Base-by-base conservation (phyloP, 2,113 vertebrate species). In the Ammodytes dubius region DNA sequence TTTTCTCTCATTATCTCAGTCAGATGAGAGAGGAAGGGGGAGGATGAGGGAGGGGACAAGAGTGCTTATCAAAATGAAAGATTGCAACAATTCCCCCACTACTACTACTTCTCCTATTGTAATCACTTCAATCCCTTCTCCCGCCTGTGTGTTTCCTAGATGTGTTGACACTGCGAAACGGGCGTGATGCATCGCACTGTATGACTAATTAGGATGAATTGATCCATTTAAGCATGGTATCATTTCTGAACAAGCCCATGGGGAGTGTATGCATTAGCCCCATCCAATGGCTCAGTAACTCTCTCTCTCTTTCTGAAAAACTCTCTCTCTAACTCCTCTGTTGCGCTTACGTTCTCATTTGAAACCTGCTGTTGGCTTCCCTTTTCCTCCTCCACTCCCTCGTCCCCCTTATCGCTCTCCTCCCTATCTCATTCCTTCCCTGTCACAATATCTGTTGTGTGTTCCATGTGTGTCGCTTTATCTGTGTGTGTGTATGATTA, bases 161-260 rank as follows among this genome's bases (percentile, higher is more conserved):
- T 89, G 92, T 93, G 92, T 94, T 93, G 91, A 95, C 92, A 92
- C 7, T 68, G 87, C 53, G 64, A 87, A 91, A 87, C 76, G 52
- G 27, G 57, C 10, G 82, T 87, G 88, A 92, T 89, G 91, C 89
- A 88, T 92, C 69, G 58, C 67, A 77, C 88, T 86, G 88, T 93
- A 89, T 90, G 90, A 91, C 94, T 94, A 94, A 95, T 94, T 93
- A 89, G 84, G 89, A 91, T 82, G 82, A 93, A 94, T 92, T 93
- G 92, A 95, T 94, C 90, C 83, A 70, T 93, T 94, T 93, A 92
- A 94, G 89, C 91, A 78, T 60, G 82, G 83, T 91, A 92, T 94
- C 87, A 89, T 93, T 86, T 92, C 82, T 79, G 91, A 89, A 92
- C 89, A 90, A 87, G 92, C 88, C 94, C 90, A 73, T 35, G 35